Percentiles rank a stretch among this genome's conserved stretches.
phyloP scores from a whole-genome alignment of 2,113 vertebrate genomes.

The mouse (Mus musculus) region DNA sequence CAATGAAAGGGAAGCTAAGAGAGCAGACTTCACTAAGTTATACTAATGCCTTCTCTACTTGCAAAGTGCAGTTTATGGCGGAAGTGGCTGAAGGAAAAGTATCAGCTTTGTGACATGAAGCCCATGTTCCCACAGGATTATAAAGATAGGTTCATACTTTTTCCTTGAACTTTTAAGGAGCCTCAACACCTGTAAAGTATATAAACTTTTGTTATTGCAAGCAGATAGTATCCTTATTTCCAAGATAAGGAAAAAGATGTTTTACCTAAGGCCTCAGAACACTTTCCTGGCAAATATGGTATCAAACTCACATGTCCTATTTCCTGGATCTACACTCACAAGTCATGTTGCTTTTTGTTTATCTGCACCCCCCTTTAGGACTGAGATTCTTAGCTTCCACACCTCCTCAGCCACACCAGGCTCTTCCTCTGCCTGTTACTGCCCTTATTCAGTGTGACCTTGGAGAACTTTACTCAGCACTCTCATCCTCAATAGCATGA shows the following conservation, averaged over 20 bases:
- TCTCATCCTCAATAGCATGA: neutral
- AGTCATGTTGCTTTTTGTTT: neutral
- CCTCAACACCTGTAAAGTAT: neutral
- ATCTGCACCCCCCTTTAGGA: neutral
- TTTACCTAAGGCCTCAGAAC: neutral
- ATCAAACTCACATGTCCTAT: neutral
- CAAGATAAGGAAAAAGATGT: neutral
- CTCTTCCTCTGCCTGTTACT: neutral
- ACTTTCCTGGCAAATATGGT: neutral
- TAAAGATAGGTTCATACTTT: neutral
- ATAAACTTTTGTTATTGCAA: neutral
- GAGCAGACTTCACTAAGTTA: neutral
- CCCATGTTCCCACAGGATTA: neutral
- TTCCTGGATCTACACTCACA: neutral
- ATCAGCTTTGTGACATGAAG: neutral
- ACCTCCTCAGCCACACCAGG: neutral
- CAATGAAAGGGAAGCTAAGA: neutral
- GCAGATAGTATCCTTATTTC: neutral
- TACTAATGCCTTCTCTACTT: neutral
- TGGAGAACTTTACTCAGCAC: neutral
- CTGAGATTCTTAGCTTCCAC: neutral
- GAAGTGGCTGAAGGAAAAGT: neutral
- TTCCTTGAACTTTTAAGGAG: conserved; percentile 2
- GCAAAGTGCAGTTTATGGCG: neutral
- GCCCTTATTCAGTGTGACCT: neutral